Base-by-base conservation (phyloP, 2,113 vertebrate genomes). In the Ancistrus triradiatus region DNA sequence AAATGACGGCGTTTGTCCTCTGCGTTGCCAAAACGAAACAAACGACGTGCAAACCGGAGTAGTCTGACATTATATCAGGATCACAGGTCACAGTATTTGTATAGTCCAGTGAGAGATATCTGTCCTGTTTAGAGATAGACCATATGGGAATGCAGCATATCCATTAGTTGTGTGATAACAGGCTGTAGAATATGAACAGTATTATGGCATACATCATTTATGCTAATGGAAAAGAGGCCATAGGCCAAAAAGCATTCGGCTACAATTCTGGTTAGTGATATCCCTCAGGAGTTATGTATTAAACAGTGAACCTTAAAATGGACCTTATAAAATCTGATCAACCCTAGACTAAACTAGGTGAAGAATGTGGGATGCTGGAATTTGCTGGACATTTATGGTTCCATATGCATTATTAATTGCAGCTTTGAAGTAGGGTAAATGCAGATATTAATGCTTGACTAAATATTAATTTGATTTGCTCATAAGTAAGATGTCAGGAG, bases 191-290 rank as follows among this genome's bases (percentile, higher is more conserved):
- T 33, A 33, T 9, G 15, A 11, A 35, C 27, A 15, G 6, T 40
- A 7, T 15, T 25, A 51, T 44, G 6, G 33, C 15, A 46, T 72
- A 11, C 46, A 6, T 51, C 59, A 61, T 68, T 55, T 44, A 61
- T 60, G n/a, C 25, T 38, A 10, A 57, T 22, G 9, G n/a, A 21
- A 9, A 50, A 35, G 43, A 25, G 57, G 43, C 21, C 15, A 2
- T 42, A 24, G 46, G 63, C 60, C 56, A 71, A 62, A 73, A 63
- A 70, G 62, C 62, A 74, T 82, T 80, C 68, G 75, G 78, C 64
- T 56, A 25, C 31, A 33, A 21, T 50, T 52, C 14, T 61, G 57
- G 35, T 51, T 15, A 59, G 59, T 63, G 25, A 33, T 51, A 19
- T 15, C 7, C 27, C 46, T 47, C 31, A 24, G 22, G 22, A 14